phyloP scores from a whole-genome alignment of 2,113 vertebrate genomes.

The Ameiurus melas region DNA sequence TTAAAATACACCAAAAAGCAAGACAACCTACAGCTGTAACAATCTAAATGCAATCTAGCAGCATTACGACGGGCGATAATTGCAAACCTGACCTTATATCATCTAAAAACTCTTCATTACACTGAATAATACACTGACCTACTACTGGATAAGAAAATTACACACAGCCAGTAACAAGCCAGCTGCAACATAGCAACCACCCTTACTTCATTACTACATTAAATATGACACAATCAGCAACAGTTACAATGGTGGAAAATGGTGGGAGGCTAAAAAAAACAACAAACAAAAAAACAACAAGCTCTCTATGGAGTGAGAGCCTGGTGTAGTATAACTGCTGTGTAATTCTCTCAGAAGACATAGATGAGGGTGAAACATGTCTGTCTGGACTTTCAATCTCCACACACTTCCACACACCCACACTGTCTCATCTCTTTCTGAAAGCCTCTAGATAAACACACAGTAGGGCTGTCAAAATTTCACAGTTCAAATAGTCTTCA shows the following conservation, averaged over 20 bases:
- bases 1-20: not conserved
- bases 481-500: not conserved
- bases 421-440: slow-evolving; percentile 26
- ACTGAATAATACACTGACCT: slow-evolving; percentile 1
- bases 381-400: slow-evolving; percentile 35
- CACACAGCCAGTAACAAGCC: not conserved
- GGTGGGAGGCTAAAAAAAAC: not conserved
- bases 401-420: slow-evolving; percentile 10
- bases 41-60: not conserved
- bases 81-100: slow-evolving; percentile 1
- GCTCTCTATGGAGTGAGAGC: not conserved
- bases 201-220: slow-evolving; percentile 4
- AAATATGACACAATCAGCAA: not conserved
- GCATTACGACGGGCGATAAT: not conserved
- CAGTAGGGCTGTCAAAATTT: slow-evolving; percentile 20
- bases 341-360: slow-evolving; percentile 35
- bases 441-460: slow-evolving; percentile 11
- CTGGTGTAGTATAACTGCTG: slow-evolving; percentile 3
- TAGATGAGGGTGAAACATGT: slow-evolving; percentile 24
- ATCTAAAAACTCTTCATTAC: not conserved
- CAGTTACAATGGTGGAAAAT: not conserved
- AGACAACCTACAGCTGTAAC: not conserved
- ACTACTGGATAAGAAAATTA: not conserved
- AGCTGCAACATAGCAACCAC: not conserved
- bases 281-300: not conserved